Percentiles rank a stretch among this genome's conserved stretches.
These are phyloP conservation scores for Notothenia coriiceps DNA, from an alignment of 2,113 vertebrate species.

Conservation along the genomic window DNA sequence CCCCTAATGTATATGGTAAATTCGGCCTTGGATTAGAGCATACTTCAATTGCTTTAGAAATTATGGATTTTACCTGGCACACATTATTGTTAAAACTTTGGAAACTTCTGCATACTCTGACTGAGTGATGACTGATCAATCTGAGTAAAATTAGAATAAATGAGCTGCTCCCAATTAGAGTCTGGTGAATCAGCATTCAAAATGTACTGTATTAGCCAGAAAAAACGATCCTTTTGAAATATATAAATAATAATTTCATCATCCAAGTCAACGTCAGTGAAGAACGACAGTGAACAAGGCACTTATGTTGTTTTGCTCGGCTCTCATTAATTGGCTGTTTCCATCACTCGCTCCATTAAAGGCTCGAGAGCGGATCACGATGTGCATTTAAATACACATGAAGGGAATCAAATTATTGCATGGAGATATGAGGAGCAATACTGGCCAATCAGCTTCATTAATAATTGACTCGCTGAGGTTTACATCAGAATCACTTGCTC, in stretches of 20 bases:
- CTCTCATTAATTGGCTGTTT: slow-evolving; percentile 64
- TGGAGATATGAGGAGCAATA: not conserved
- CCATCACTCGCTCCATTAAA: slow-evolving; percentile 44
- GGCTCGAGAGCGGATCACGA: slow-evolving; percentile 25
- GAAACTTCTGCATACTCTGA: slow-evolving; percentile 16
- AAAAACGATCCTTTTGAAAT: slow-evolving; percentile 4
- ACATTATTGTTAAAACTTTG: slow-evolving; percentile 25
- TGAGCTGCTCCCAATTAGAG: slow-evolving; percentile 8
- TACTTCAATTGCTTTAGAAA: slow-evolving; percentile 11
- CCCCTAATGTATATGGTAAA: no score
- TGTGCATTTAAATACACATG: slow-evolving; percentile 45
- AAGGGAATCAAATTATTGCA: slow-evolving; percentile 18
- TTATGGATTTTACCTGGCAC: slow-evolving; percentile 3
- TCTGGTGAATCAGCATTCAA: not conserved
- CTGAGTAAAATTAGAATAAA: not conserved
- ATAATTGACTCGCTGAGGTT: slow-evolving; percentile 37
- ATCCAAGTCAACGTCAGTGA: slow-evolving; percentile 49
- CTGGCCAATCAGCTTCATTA: slow-evolving; percentile 61
- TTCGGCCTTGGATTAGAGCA: slow-evolving; percentile 4
- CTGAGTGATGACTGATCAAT: slow-evolving; percentile 41
- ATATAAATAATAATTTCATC: slow-evolving; percentile 64
- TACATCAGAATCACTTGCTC: slow-evolving; percentile 67
- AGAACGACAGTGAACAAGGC: slow-evolving; percentile 28
- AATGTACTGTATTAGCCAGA: slow-evolving; percentile 16
- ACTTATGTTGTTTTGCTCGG: slow-evolving; percentile 40